These are phyloP conservation scores for Passer montanus DNA, from an alignment of 2,113 vertebrate genomes.

Conservation along the genomic window DNA sequence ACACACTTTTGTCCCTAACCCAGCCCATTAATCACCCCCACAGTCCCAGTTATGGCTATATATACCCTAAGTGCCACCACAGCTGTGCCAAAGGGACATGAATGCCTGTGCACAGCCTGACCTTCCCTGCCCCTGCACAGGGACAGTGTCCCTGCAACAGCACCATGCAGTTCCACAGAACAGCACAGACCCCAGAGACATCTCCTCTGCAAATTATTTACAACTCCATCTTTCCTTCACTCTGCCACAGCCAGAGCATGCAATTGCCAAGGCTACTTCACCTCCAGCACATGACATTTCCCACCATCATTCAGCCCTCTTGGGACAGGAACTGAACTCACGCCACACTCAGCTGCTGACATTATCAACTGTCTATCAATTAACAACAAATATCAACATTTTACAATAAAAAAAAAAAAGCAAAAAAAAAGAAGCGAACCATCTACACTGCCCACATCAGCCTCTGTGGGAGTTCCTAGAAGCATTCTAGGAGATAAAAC, in stretches of 20 bases:
- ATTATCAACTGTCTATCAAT: background rate
- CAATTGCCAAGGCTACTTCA: background rate
- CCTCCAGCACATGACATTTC: background rate
- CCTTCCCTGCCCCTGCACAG: background rate
- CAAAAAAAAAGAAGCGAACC: background rate
- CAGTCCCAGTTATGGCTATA: background rate
- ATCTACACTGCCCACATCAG: background rate
- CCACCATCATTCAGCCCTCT: background rate
- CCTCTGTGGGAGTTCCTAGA: background rate
- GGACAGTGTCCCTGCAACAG: background rate
- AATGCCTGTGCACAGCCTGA: background rate
- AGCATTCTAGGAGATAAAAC: background rate
- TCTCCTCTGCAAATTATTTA: background rate
- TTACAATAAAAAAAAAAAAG: background rate
- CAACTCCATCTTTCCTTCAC: background rate
- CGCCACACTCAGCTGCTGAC: background rate
- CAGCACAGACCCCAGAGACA: background rate
- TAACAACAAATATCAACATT: background rate
- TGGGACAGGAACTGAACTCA: background rate
- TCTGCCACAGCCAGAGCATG: background rate
- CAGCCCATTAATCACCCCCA: background rate
- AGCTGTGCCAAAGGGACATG: background rate
- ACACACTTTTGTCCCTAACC: background rate
- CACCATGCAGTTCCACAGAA: fast-evolving
- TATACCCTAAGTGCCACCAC: background rate